Conservation (phyloP, 2,113 vertebrate genomes). For the Mohoua ochrocephala region DNA sequence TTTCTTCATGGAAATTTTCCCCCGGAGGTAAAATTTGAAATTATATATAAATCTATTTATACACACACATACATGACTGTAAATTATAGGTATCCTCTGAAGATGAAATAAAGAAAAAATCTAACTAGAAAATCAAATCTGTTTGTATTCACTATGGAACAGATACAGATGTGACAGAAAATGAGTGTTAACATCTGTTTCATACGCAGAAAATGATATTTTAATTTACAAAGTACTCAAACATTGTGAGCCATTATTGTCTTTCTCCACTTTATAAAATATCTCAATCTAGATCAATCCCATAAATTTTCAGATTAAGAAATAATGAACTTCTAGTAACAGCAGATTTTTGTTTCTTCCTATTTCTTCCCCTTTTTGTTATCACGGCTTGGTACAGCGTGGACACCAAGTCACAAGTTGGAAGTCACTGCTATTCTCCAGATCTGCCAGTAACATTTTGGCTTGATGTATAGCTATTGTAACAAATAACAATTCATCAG, state of each 20-base stretch:
- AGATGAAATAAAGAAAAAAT: background rate
- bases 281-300: background rate
- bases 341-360: background rate
- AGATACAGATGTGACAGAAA: background rate
- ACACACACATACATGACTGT: background rate
- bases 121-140: background rate
- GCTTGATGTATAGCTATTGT: background rate
- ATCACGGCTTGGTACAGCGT: background rate
- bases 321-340: background rate
- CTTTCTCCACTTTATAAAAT: background rate
- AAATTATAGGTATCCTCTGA: background rate
- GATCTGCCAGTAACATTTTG: background rate
- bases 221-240: background rate
- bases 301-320: background rate
- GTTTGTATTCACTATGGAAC: background rate
- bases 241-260: background rate
- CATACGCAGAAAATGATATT: background rate
- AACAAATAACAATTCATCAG: background rate
- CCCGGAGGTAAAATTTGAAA: background rate
- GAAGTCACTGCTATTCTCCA: background rate
- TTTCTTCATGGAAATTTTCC: constrained; percentile 3
- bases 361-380: background rate
- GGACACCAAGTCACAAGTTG: background rate
- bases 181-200: background rate
- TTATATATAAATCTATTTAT: background rate